Evolutionary conservation across 2,113 vertebrate species (phyloP).

Genomic region (Dasyprocta punctata): DNA sequence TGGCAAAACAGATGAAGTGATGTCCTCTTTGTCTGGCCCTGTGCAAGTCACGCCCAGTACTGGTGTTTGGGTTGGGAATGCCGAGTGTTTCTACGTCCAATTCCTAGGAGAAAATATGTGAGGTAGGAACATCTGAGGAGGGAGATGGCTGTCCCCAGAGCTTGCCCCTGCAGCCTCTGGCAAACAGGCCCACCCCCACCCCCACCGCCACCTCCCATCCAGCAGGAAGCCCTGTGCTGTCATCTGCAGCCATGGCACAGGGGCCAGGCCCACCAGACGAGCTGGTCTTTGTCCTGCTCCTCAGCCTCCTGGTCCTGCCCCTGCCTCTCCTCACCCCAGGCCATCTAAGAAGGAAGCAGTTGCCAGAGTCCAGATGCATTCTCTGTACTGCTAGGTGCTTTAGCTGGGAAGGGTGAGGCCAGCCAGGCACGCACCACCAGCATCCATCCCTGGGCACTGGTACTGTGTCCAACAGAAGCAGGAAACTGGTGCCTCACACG

Average conservation of each 20-base stretch:
- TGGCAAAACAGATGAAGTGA: slow-evolving; percentile 15
- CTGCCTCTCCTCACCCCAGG: neutral
- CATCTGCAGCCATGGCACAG: neutral
- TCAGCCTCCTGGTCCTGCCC: neutral
- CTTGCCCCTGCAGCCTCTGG: neutral
- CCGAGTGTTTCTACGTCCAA: rapidly evolving
- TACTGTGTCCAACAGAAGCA: neutral
- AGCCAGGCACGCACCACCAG: rapidly evolving
- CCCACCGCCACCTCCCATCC: neutral
- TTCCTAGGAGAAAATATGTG: neutral
- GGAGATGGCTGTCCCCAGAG: neutral
- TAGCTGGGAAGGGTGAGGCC: neutral
- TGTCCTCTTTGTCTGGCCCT: neutral
- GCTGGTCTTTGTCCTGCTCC: neutral
- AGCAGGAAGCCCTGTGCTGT: neutral
- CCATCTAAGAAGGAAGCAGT: neutral
- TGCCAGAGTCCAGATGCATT: neutral
- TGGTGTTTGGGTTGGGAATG: neutral
- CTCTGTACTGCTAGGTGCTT: rapidly evolving
- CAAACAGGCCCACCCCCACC: too few relatives aligned
- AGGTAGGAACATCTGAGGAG: neutral
- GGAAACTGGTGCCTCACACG: neutral
- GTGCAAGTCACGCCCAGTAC: neutral
- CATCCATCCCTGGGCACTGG: too few relatives aligned
- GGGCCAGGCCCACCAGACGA: neutral